These are phyloP conservation scores for Mythimna vitellina DNA, from an alignment of 2,888 invertebrate genomes.

Conservation along the genomic window DNA sequence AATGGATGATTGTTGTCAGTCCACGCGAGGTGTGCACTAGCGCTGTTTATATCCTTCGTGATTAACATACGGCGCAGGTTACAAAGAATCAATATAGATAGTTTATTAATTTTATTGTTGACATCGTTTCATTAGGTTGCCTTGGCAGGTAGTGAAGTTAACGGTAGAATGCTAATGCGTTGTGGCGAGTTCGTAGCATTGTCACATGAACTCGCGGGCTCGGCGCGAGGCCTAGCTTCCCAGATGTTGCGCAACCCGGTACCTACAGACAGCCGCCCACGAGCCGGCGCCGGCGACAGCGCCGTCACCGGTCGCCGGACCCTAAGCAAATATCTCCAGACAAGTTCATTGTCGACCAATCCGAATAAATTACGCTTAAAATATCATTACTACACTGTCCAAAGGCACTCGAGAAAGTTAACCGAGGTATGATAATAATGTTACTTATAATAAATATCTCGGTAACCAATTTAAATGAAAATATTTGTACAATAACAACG, in stretches of 20 bases:
- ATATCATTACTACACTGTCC: slow-evolving; percentile 62
- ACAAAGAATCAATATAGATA: slow-evolving; percentile 46
- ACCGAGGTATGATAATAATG: slow-evolving; percentile 31
- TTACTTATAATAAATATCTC: slow-evolving; percentile 30
- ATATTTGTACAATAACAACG: slow-evolving; percentile 37
- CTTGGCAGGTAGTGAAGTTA: slow-evolving; percentile 81
- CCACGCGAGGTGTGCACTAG: slow-evolving; percentile 18
- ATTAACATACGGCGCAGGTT: slow-evolving; percentile 51
- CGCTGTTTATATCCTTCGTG: slow-evolving; percentile 44
- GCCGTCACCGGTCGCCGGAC: slow-evolving; percentile 62
- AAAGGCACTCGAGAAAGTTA: slow-evolving; percentile 45
- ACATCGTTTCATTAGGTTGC: slow-evolving; percentile 74
- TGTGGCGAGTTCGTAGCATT: slow-evolving; percentile 77
- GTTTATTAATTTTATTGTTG: slow-evolving; percentile 59
- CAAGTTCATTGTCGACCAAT: slow-evolving; percentile 87
- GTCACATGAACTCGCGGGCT: slow-evolving; percentile 73
- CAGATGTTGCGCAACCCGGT: slow-evolving; percentile 86
- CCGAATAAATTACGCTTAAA: slow-evolving; percentile 62
- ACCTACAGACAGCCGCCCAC: slow-evolving; percentile 75
- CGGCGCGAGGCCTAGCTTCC: slow-evolving; percentile 75
- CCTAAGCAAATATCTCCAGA: slow-evolving; percentile 69
- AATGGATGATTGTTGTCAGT: slow-evolving; percentile 36
- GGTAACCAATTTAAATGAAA: slow-evolving; percentile 31
- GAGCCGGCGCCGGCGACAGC: slow-evolving; percentile 64
- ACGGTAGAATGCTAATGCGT: slow-evolving; percentile 88